These are phyloP conservation scores for Hypselothyrea guttata DNA, from an alignment of 2,888 invertebrate species.

Conservation along the genomic window DNA sequence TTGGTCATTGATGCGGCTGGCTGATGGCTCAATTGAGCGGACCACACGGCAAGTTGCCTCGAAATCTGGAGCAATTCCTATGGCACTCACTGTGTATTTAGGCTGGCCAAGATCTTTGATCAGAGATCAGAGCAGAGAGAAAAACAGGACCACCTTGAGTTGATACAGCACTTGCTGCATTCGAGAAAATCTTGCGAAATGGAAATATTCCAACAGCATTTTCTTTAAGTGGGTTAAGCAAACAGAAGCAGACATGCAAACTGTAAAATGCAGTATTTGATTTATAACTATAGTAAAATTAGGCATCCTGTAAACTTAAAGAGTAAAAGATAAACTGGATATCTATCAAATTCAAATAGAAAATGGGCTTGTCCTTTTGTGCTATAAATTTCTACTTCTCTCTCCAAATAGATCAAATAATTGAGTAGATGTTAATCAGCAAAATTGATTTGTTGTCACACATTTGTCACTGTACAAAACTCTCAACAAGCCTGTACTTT, in stretches of 20 bases:
- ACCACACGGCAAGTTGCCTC: constrained; percentile 66
- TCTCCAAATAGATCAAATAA: constrained; percentile 18
- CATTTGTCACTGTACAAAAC: constrained; percentile 72
- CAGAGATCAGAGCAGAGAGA: constrained; percentile 4
- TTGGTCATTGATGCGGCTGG: constrained; percentile 65
- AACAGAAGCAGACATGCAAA: too few species aligned
- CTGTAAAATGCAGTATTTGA: too few species aligned
- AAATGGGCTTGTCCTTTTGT: neutral
- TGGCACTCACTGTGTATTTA: constrained; percentile 12
- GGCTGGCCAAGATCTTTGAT: constrained; percentile 21
- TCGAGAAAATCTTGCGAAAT: too few species aligned
- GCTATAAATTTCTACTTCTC: neutral
- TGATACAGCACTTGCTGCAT: too few species aligned
- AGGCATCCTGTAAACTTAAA: too few species aligned
- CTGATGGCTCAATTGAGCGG: constrained; percentile 72
- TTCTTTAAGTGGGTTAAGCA: too few species aligned
- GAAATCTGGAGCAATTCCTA: constrained; percentile 55
- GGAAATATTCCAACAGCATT: too few species aligned
- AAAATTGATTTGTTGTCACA: constrained; percentile 70
- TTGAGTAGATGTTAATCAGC: constrained; percentile 44
- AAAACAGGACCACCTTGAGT: constrained; percentile 41
- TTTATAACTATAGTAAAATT: too few species aligned
- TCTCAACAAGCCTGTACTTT: constrained; percentile 33
- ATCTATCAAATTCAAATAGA: too few species aligned
- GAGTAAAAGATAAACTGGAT: too few species aligned